Percentiles rank a stretch among this genome's conserved stretches.
Conservation (phyloP, 2,797 vertebrate species). For the Picus viridis region DNA sequence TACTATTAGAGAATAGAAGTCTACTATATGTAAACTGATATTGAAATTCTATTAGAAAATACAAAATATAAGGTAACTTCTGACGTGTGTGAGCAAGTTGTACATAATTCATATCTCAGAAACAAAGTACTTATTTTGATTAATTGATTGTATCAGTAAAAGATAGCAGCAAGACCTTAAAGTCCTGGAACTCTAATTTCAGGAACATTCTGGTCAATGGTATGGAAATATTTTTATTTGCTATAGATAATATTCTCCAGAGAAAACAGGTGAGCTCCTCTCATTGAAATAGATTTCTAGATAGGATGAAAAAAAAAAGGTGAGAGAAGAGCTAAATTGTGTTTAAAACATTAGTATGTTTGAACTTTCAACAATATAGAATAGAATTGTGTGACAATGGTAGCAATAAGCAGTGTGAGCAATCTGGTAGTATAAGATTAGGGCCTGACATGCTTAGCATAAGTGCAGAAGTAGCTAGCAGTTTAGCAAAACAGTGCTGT, state of each 20-base stretch:
- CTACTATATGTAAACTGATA: background rate
- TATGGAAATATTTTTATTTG: background rate
- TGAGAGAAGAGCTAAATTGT: background rate
- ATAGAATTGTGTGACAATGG: too few species aligned
- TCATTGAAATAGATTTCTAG: background rate
- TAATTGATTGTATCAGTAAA: conserved; percentile 30
- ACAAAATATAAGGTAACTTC: background rate
- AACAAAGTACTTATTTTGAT: conserved; percentile 19
- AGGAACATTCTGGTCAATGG: background rate
- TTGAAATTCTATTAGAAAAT: background rate
- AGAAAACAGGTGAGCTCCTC: background rate
- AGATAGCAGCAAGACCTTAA: background rate
- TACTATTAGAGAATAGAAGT: background rate
- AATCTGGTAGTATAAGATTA: too few species aligned
- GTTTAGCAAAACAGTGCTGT: too few species aligned
- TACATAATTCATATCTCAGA: background rate
- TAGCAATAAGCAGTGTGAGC: too few species aligned
- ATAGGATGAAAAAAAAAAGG: background rate
- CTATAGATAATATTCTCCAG: conserved; percentile 16
- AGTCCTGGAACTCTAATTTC: background rate
- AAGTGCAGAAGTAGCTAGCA: too few species aligned
- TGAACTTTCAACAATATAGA: background rate
- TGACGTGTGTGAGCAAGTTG: background rate
- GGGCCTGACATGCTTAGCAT: too few species aligned
- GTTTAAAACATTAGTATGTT: background rate